Conservation (phyloP, 2,797 vertebrate species). For the Cossypha polioptera region DNA sequence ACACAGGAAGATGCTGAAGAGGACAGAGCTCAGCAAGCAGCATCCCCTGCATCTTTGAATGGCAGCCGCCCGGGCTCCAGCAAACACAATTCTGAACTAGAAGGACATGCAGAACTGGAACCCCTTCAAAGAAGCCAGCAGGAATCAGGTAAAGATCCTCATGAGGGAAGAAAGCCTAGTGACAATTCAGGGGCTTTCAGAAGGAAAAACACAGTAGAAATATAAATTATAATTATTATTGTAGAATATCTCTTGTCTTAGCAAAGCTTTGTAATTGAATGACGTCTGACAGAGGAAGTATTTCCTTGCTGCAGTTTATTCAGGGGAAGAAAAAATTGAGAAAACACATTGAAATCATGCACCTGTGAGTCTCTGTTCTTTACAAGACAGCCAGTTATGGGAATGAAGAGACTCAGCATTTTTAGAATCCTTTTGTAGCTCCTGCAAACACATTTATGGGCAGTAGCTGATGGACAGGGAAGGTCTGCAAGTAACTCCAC, state of each 20-base stretch:
- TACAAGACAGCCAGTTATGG: neutral
- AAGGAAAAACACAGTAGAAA: neutral
- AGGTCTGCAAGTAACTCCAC: neutral
- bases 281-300: neutral
- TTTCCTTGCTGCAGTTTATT: neutral
- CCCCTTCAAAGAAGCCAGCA: constrained; percentile 72
- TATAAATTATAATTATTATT: neutral
- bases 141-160: constrained; percentile 80
- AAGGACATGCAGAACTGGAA: constrained; percentile 73
- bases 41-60: constrained; percentile 49
- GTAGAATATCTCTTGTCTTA: neutral
- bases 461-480: neutral
- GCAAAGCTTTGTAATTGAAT: neutral
- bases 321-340: neutral
- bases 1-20: constrained; percentile 90
- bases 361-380: neutral
- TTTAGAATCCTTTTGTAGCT: neutral
- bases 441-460: neutral
- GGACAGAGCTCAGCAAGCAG: constrained; percentile 70
- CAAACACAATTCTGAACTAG: constrained; percentile 39
- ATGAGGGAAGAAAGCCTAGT: neutral
- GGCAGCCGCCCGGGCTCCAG: constrained; percentile 14
- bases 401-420: neutral
- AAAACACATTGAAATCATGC: neutral
- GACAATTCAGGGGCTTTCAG: neutral